phyloP scores from a whole-genome alignment of 2,888 invertebrate genomes.

The Empis stercorea region DNA sequence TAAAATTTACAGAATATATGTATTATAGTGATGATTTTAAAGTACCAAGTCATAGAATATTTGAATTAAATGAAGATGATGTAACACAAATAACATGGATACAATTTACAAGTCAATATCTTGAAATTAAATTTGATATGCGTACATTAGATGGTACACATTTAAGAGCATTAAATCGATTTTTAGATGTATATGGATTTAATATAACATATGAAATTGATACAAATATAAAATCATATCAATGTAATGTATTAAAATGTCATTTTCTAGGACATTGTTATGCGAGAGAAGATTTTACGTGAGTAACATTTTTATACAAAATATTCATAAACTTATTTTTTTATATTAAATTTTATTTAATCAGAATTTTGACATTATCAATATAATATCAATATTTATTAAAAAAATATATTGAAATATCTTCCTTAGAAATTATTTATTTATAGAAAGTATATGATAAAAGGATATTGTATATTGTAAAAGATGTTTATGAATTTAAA shows the following conservation, averaged over 20 bases:
- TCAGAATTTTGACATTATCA: too few relatives aligned
- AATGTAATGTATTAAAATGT: constrained; percentile 70
- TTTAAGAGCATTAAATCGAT: constrained; percentile 63
- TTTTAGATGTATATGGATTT: constrained; percentile 80
- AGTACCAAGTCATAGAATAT: constrained; percentile 51
- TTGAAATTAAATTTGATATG: constrained; percentile 66
- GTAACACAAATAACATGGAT: constrained; percentile 50
- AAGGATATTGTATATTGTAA: too few relatives aligned
- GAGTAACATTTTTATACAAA: constrained; percentile 32
- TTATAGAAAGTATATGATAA: too few relatives aligned
- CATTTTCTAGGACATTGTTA: constrained; percentile 77
- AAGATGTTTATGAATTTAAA: too few relatives aligned
- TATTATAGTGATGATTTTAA: constrained; percentile 58
- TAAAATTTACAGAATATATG: constrained; percentile 63
- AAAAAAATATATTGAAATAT: too few relatives aligned
- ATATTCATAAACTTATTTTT: constrained; percentile 2
- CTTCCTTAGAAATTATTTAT: too few relatives aligned
- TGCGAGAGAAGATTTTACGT: constrained; percentile 58
- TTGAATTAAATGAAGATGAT: constrained; percentile 60
- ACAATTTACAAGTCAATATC: constrained; percentile 54
- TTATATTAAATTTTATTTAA: not conserved
- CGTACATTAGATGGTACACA: constrained; percentile 66
- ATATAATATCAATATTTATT: too few relatives aligned
- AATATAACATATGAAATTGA: constrained; percentile 82
- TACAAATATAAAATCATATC: constrained; percentile 40